Evolutionary conservation across 2,797 vertebrate genomes (phyloP), one percentile per base, ranked within the genome.

Genomic region (Rousettus madagascariensis): DNA sequence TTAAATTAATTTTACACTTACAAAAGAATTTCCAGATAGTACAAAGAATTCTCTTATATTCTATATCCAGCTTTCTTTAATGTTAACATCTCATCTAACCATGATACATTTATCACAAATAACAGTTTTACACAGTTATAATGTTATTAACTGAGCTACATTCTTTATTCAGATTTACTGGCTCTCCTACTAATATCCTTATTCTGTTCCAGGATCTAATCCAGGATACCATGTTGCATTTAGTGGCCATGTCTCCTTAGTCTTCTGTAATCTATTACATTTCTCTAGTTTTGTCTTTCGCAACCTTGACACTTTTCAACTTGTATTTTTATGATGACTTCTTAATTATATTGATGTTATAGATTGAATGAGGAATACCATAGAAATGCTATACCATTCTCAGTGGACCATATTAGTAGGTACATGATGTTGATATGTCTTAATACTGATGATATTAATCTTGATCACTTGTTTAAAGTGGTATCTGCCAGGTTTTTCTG

Each of bases 1-100:
- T 74, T 80, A 5, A 91, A 63, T 90, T 92, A 59, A 78, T 46
- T 94, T 96, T 95, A 69, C 17, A 86, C 24, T 94, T 57, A n/a
- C 3, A 55, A 61, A 91, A 83, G n/a, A 80, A 88, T 68, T 89
- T 88, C 26, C 36, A 30, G 13, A 13, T 4, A 30, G 4, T 92
- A 80, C 2, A 24, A 6, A 85, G 20, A 82, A 38, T 69, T 36
- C 16, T 68, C 36, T 57, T 53, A 33, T 43, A 53, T 41, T 63
- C 43, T 90, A 57, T 66, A 69, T 11, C 46, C 9, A 33, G 6
- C 10, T 63, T 90, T 38, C 6, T 89, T 38, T 69, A 89, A 66
- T 15, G 4, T 65, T 85, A 85, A 30, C 8, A 38, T 88, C 11
- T 84, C n/a, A 15, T 26, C 61, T 74, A 49, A 78, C 8, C 7